Conservation (phyloP, 2,113 vertebrate species). For the Copsychus sechellarum region DNA sequence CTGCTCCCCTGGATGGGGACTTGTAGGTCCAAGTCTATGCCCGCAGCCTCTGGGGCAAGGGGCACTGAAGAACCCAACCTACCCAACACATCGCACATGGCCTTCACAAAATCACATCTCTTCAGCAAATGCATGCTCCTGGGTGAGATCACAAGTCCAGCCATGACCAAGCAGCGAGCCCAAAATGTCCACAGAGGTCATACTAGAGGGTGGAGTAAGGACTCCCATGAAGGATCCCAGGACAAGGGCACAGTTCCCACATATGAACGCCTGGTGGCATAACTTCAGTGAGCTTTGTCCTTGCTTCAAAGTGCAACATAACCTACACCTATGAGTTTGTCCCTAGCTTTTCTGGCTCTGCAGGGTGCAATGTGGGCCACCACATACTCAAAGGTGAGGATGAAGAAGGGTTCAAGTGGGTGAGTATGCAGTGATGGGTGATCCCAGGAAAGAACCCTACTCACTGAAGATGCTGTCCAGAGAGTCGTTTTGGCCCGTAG, state of each 20-base stretch:
- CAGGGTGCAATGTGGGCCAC: background rate
- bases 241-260: background rate
- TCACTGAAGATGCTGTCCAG: background rate
- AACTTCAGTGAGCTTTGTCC: background rate
- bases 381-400: background rate
- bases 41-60: accelerated
- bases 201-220: background rate
- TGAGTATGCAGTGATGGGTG: background rate
- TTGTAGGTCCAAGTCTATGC: background rate
- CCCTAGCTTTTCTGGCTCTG: background rate
- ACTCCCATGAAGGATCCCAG: background rate
- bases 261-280: background rate
- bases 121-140: accelerated
- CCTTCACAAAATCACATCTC: background rate
- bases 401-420: background rate
- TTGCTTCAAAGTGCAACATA: background rate
- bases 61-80: background rate
- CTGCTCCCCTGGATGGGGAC: background rate
- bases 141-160: background rate
- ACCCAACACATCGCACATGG: accelerated
- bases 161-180: accelerated
- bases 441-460: background rate
- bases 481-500: background rate
- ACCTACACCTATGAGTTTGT: background rate
- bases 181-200: background rate